phyloP scores from a whole-genome alignment of 2,888 invertebrate species.

The Plutella xylostella region DNA sequence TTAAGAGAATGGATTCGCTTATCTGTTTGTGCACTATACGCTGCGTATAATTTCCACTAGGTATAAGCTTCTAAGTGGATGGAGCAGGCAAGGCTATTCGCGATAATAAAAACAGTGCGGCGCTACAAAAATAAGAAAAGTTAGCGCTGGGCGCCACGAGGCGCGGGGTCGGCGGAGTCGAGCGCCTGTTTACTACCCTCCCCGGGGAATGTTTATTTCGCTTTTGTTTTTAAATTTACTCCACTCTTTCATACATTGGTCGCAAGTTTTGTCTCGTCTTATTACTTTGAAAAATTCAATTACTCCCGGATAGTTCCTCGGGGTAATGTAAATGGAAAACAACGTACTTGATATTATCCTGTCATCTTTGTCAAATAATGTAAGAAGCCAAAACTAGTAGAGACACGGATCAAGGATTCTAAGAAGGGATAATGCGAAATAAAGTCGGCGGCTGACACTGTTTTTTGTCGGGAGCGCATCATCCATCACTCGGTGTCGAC shows the following conservation, averaged over 20 bases:
- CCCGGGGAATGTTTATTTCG: slow-evolving; percentile 33
- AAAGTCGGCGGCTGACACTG: slow-evolving; percentile 26
- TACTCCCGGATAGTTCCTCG: background rate
- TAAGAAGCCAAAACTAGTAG: background rate
- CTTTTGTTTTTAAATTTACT: slow-evolving; percentile 36
- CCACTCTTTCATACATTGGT: slow-evolving; percentile 24
- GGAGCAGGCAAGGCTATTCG: slow-evolving; percentile 36
- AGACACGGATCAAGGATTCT: slow-evolving; percentile 10
- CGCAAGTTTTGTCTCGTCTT: no score
- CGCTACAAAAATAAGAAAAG: slow-evolving; percentile 59
- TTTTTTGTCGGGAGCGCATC: slow-evolving; percentile 44
- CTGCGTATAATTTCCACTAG: slow-evolving; percentile 1
- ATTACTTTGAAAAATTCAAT: background rate
- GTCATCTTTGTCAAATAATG: background rate
- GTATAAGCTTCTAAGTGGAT: slow-evolving; percentile 19
- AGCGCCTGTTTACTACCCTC: slow-evolving; percentile 42
- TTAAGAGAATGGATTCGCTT: background rate
- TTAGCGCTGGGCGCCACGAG: slow-evolving; percentile 44
- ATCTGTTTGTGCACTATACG: background rate
- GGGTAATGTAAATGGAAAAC: background rate
- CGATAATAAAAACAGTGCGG: slow-evolving; percentile 47
- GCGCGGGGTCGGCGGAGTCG: slow-evolving; percentile 29
- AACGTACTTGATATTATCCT: background rate
- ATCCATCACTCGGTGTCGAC: slow-evolving; percentile 54
- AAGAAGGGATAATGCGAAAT: slow-evolving; percentile 25